These are phyloP conservation scores for Dolichallabes microphthalmus DNA, from an alignment of 2,113 vertebrate species.

Conservation along the genomic window DNA sequence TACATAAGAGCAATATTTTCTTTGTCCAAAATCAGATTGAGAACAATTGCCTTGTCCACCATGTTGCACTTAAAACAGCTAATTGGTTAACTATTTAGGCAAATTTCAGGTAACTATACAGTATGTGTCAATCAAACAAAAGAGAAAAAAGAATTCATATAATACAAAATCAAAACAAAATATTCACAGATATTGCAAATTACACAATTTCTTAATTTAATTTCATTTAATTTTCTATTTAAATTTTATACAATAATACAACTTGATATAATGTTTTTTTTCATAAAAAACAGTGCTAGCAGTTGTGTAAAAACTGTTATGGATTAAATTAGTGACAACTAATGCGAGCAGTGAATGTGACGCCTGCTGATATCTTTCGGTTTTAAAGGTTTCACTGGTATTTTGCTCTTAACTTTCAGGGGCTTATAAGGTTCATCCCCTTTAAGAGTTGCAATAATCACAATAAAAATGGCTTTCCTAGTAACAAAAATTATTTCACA, in stretches of 20 bases:
- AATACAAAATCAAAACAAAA: too few species aligned
- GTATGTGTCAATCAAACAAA: too few species aligned
- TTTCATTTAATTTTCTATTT: too few species aligned
- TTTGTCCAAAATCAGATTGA: not conserved
- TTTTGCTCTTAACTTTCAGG: too few species aligned
- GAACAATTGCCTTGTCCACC: not conserved
- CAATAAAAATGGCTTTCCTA: not conserved
- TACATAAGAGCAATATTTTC: not conserved
- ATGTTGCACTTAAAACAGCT: not conserved
- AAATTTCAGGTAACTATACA: not conserved
- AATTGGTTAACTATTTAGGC: not conserved
- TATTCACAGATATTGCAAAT: not conserved
- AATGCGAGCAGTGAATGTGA: not conserved
- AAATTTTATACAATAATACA: too few species aligned
- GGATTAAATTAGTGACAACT: not conserved
- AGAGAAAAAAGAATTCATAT: too few species aligned
- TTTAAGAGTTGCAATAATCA: not conserved
- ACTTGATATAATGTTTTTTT: too few species aligned
- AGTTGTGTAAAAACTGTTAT: not conserved
- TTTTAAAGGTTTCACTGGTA: not conserved
- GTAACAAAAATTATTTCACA: not conserved
- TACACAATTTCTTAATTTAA: not conserved
- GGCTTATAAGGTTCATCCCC: not conserved
- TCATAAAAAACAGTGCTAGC: not conserved
- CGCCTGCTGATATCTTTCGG: not conserved